Base-by-base conservation (phyloP, 2,888 invertebrate species). In the Watsonalla binaria region DNA sequence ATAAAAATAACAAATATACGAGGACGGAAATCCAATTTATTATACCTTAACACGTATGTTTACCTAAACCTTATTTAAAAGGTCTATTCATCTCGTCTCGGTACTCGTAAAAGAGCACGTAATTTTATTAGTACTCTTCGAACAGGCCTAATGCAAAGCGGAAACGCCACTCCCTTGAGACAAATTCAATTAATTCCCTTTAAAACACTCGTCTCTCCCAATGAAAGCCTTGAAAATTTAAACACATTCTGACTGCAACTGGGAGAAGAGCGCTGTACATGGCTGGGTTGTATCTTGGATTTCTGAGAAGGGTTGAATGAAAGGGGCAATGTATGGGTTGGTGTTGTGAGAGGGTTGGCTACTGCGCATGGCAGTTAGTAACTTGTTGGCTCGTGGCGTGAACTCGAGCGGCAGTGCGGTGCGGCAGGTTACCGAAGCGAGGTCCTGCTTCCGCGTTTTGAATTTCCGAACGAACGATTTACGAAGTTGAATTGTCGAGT, bases 171-270 rank as follows among this genome's bases (percentile, higher is more conserved):
- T 80, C 87, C 83, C 86, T 77, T 76, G 86, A 86, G 86, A 85
- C 84, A 86, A 89, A 89, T 84, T 88, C 88, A 82, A 89, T 89
- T 89, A 88, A 84, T 84, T 81, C 82, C 80, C 82, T 84, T 81
- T 84, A 78, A 80, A 86, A 86, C 80, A 82, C 72, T 72, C 72
- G 76, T 72, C 74, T 71, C 74, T 73, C 76, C 75, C 81, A 78
- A 81, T 82, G 77, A 82, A 82, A 80, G 82, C 80, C 85, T 86
- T 87, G 83, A 85, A 86, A 87, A 78, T 86, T 84, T 86, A 82
- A 84, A 84, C 76, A 82, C 80, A 80, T 78, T 84, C 84, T 76
- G 76, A 74, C 72, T 74, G 62, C 55, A 57, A 34, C 50, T 54
- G 54, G 54, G 59, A 54, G 58, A 54, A 35, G 13, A 13, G 13